Evolutionary conservation across 1,140 invertebrate genomes (phyloP).

Genomic region (Brachionus calyciflorus): DNA sequence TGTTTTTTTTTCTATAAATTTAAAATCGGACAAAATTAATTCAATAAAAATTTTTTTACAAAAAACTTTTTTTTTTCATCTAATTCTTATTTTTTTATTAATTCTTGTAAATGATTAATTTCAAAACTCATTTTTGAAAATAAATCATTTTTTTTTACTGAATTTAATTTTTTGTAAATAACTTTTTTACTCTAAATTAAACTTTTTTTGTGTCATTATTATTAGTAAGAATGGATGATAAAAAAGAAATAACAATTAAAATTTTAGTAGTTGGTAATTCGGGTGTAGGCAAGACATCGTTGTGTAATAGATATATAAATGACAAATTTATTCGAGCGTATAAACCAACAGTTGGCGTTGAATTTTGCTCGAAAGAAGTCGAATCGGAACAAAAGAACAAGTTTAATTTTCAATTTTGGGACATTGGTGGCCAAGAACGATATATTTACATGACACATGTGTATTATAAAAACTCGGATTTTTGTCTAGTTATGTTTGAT

Average conservation of each 20-base stretch:
- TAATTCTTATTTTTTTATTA: no score
- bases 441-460: slow-evolving; percentile 46
- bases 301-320: slow-evolving; percentile 43
- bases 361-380: slow-evolving; percentile 38
- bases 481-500: slow-evolving; percentile 47
- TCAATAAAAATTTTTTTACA: no score
- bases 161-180: not conserved
- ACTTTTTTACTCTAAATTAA: no score
- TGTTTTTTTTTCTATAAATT: no score
- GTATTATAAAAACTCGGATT: slow-evolving; percentile 44
- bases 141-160: no score
- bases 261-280: slow-evolving; percentile 41
- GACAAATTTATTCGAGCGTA: not conserved
- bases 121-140: not conserved
- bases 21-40: no score
- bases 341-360: slow-evolving; percentile 43
- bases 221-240: slow-evolving; percentile 18
- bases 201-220: not conserved
- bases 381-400: slow-evolving; percentile 12
- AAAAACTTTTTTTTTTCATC: no score
- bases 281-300: slow-evolving; percentile 39
- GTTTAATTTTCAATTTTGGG: slow-evolving; percentile 46
- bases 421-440: slow-evolving; percentile 46
- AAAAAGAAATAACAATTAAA: slow-evolving; percentile 28
- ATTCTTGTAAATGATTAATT: slow-evolving; percentile 27